Base-by-base conservation (phyloP, 2,113 vertebrate genomes). In the Anguilla rostrata region DNA sequence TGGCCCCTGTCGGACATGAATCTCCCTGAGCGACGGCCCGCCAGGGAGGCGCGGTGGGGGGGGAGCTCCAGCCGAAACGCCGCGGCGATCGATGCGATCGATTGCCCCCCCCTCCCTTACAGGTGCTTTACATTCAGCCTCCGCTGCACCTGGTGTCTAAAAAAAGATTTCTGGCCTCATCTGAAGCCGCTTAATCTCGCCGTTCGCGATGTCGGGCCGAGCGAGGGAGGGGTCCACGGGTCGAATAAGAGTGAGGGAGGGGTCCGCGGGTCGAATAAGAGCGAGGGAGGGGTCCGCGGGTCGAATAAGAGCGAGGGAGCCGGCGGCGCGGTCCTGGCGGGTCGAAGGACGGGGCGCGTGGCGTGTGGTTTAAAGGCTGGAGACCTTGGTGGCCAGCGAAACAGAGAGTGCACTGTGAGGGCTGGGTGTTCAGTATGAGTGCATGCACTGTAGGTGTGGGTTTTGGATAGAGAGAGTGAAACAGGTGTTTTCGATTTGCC, bases 71-170 rank as follows among this genome's bases (percentile, higher is more conserved):
- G 16, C 83, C 83, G 78, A 83, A 88, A 82, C 75, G 53, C 8
- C 39, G 41, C 82, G 40, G 71, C 60, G 84, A 90, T 88, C 83
- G 85, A 88, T 88, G 60, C 83, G 53, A 90, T 88, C 5, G 84
- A 84, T 86, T 80, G 1, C 82, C 34, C 34, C 34, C 34, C 34
- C 34, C 34, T 34, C 34, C 80, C 83, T 88, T 83, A 87, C 49
- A 85, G 87, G 87, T 82, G 63, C 75, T 81, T 57, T 81, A 88
- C 39, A 87, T 84, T 85, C 82, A 81, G 57, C 39, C 0, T 66
- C 29, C 80, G 81, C 87, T 87, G 49, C 81, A 71, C 78, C 53
- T 71, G 46, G 40, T 87, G 83, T 84, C 78, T 40, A 39, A 43
- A 41, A 84, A 57, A 46, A 71, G 79, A 43, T 84, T 39, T 84